phyloP scores from a whole-genome alignment of 2,888 invertebrate genomes.

The Patella depressa region DNA sequence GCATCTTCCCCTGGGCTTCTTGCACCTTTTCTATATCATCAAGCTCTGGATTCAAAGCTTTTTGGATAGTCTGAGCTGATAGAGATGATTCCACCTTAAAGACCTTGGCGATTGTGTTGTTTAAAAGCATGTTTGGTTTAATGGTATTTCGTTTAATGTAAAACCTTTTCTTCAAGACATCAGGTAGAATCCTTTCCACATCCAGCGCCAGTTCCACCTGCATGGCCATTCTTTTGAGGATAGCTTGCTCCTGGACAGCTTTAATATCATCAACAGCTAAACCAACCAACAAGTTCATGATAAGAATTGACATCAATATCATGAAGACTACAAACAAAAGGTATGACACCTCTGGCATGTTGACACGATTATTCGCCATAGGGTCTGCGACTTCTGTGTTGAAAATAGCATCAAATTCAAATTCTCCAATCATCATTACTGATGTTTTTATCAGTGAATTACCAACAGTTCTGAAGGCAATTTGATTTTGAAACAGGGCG shows the following conservation, averaged over 20 bases:
- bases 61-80: slow-evolving; percentile 54
- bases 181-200: slow-evolving; percentile 71
- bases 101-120: slow-evolving; percentile 41
- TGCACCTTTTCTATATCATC: slow-evolving; percentile 64
- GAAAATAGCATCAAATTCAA: slow-evolving; percentile 66
- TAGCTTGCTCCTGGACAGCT: slow-evolving; percentile 74
- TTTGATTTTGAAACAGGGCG: slow-evolving; percentile 63
- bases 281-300: slow-evolving; percentile 73
- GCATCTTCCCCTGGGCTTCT: slow-evolving; percentile 60
- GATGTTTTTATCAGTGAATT: slow-evolving; percentile 66
- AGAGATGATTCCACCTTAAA: slow-evolving; percentile 47
- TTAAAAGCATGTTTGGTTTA: slow-evolving; percentile 62
- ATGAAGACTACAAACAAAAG: slow-evolving; percentile 70
- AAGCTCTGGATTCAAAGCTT: slow-evolving; percentile 66
- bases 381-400: slow-evolving; percentile 22
- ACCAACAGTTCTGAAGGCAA: slow-evolving; percentile 55
- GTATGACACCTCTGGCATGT: slow-evolving; percentile 66
- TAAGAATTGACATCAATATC: slow-evolving; percentile 68
- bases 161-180: slow-evolving; percentile 66
- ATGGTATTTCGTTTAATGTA: slow-evolving; percentile 60
- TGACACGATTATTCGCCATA: slow-evolving; percentile 20
- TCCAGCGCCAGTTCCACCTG: slow-evolving; percentile 72
- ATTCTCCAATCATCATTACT: slow-evolving; percentile 72
- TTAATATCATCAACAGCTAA: slow-evolving; percentile 75
- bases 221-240: slow-evolving; percentile 71